Conservation (phyloP, 2,888 invertebrate genomes). For the Cyrtodaria siliqua region DNA sequence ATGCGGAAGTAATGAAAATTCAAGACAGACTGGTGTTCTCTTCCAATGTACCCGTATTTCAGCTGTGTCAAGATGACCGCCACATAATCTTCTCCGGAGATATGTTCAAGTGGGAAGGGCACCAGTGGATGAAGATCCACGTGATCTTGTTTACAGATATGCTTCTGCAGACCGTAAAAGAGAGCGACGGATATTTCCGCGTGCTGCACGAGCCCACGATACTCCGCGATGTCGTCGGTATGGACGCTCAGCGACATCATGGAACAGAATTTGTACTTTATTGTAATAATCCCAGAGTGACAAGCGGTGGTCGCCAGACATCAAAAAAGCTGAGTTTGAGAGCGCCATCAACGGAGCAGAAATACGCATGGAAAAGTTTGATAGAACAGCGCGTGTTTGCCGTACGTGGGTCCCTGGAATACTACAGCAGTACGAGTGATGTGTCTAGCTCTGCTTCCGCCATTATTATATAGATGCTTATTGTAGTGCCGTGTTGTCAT, state of each 20-base stretch:
- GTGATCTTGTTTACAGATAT: constrained; percentile 82
- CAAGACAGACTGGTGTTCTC: constrained; percentile 82
- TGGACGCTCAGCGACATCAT: constrained; percentile 76
- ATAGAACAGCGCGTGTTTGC: constrained; percentile 80
- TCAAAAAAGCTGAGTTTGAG: constrained; percentile 69
- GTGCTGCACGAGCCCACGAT: constrained; percentile 78
- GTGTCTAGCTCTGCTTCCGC: constrained; percentile 61
- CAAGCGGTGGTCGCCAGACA: constrained; percentile 36
- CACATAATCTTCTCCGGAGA: constrained; percentile 83
- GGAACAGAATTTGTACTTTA: constrained; percentile 79
- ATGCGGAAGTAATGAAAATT: constrained; percentile 81
- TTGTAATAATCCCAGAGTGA: constrained; percentile 43
- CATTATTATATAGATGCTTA: constrained; percentile 44
- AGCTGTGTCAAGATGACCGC: constrained; percentile 79
- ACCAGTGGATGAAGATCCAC: constrained; percentile 77
- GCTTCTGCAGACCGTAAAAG: constrained; percentile 74
- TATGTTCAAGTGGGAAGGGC: constrained; percentile 76
- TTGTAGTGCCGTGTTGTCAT: not conserved
- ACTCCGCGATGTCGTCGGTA: constrained; percentile 74
- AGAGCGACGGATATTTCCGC: constrained; percentile 71
- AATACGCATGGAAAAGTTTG: constrained; percentile 82
- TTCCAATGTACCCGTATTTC: constrained; percentile 80
- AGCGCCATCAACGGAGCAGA: constrained; percentile 80
- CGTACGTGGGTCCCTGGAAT: constrained; percentile 65
- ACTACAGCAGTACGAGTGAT: constrained; percentile 72